Base-by-base conservation (phyloP, 2,113 vertebrate genomes). In the Calidris pugnax region DNA sequence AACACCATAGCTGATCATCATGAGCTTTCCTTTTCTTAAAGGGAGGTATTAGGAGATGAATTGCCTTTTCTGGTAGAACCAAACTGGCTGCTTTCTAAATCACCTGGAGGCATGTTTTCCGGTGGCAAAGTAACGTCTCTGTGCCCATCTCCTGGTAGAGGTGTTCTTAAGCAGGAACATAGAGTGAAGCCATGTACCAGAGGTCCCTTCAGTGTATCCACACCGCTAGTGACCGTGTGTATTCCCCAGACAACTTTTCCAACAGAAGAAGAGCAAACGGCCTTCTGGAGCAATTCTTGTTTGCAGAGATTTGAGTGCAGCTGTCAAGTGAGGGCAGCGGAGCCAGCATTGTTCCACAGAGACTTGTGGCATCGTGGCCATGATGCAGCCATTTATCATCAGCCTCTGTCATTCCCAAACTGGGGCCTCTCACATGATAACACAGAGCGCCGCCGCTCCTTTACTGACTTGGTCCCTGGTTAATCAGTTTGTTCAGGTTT, bases 401-500 rank as follows among this genome's bases (percentile, higher is more conserved):
- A 92, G 62, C 64, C 62, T 94, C 91, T 95, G 87, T 89, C 93
- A 88, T 83, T 84, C 93, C 76, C 83, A 96, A 75, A 23, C 68
- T 1, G 0, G 90, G 89, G 95, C 95, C 96, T 95, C 95, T 97
- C 93, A 93, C 79, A 79, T 88, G 94, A 88, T 95, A 90, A 90
- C 91, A 37, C 59, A 32, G 89, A 86, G 79, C 0, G 12, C 79
- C 4, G 71, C 88, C 23, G 57, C 96, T 97, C 41, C 89, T 96
- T 96, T 90, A 67, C 85, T 87, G 83, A 91, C 94, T 89, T 92
- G 72, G 93, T 96, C 92, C 84, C 96, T 90, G 88, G 35, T 95
- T 97, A 96, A 94, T 97, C 94, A 92, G 95, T 95, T 97, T 94
- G 96, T 95, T 97, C 95, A 96, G 94, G 87, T 95, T 97, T 95